These are phyloP conservation scores for Himalopsyche phryganea DNA, from an alignment of 1,140 invertebrate species.

Conservation along the genomic window DNA sequence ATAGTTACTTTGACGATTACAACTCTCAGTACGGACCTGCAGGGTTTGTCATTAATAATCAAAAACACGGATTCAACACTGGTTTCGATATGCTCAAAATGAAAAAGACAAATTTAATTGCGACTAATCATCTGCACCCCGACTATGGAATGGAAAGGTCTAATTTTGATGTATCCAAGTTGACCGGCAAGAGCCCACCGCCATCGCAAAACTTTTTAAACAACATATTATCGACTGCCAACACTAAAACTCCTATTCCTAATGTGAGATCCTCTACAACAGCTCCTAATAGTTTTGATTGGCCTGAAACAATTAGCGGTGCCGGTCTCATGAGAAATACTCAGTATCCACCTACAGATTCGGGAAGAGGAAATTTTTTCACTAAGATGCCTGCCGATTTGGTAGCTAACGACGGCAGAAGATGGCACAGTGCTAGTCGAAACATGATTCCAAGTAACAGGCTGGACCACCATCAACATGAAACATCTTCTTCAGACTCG, in stretches of 20 bases:
- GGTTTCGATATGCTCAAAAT: slow-evolving; percentile 16
- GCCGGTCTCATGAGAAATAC: slow-evolving; percentile 8
- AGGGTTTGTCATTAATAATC: neutral
- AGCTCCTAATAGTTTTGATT: slow-evolving; percentile 7
- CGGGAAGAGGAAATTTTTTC: slow-evolving; percentile 2
- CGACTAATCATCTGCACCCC: slow-evolving; percentile 18
- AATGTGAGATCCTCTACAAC: neutral
- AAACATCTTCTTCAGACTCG: slow-evolving; percentile 14
- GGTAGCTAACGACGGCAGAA: neutral
- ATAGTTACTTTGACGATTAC: slow-evolving; percentile 6
- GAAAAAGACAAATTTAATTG: slow-evolving; percentile 1
- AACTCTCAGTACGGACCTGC: slow-evolving; percentile 1
- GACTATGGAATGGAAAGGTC: slow-evolving; percentile 24
- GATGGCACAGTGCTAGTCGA: neutral
- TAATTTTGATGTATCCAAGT: slow-evolving; percentile 42
- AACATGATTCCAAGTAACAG: neutral
- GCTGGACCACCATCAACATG: neutral
- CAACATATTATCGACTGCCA: neutral
- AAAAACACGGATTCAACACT: slow-evolving; percentile 8
- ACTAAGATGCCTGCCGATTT: neutral
- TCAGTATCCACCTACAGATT: neutral
- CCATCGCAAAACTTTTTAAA: slow-evolving; percentile 41
- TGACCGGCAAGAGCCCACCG: slow-evolving; percentile 47
- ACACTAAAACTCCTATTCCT: neutral
- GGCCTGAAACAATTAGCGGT: slow-evolving; percentile 18